These are phyloP conservation scores for Bradypodion ventrale DNA, from an alignment of 2,797 vertebrate genomes.

Conservation along the genomic window DNA sequence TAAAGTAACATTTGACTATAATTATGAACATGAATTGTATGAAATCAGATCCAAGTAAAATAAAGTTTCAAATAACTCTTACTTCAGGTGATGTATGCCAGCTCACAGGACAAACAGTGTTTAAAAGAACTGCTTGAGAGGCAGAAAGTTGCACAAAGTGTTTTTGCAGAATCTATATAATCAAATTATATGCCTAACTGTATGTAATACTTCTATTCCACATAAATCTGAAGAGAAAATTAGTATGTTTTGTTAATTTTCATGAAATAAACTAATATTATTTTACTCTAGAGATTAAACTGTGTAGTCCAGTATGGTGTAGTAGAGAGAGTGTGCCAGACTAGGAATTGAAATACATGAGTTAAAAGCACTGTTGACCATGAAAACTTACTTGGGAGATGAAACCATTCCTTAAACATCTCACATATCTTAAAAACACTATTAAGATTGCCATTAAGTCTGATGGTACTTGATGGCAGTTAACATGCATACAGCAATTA, in stretches of 20 bases:
- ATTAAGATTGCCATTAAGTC: no score
- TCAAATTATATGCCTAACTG: conserved; percentile 28
- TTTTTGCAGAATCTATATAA: conserved; percentile 1
- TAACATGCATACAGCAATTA: background rate
- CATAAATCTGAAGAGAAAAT: conserved; percentile 27
- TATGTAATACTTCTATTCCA: background rate
- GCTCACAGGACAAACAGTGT: conserved; percentile 67
- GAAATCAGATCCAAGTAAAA: conserved; percentile 71
- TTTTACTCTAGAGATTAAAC: conserved; percentile 14
- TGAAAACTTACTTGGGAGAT: no score
- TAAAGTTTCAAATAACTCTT: conserved; percentile 65
- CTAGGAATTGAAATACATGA: no score
- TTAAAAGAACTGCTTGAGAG: conserved; percentile 57
- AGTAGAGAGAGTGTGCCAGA: no score
- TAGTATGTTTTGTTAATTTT: conserved; percentile 10
- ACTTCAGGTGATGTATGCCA: conserved; percentile 66
- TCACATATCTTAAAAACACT: no score
- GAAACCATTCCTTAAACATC: no score
- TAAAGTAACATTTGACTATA: conserved; percentile 66
- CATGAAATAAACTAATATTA: background rate
- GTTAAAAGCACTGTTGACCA: no score
- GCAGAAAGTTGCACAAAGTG: conserved; percentile 28
- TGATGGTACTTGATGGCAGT: no score
- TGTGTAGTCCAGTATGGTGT: background rate
- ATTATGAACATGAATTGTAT: conserved; percentile 65